Percentiles rank a stretch among this genome's conserved stretches.
phyloP scores from a whole-genome alignment of 37 sponge, comb jelly and placozoan genomes.

The Agelas oroides region DNA sequence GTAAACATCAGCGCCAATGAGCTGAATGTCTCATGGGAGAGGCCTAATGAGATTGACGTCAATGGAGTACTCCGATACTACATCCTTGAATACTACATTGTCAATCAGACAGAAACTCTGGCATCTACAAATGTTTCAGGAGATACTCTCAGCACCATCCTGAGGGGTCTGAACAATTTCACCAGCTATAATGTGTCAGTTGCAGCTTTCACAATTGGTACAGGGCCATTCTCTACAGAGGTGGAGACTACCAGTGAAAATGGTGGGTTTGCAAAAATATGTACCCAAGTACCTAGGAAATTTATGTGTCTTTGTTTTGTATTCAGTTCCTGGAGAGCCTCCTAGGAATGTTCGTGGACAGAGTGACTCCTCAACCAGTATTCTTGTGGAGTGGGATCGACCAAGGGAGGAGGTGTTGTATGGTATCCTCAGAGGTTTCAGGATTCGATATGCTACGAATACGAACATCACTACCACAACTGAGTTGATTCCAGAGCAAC shows the following conservation, averaged over 20 bases:
- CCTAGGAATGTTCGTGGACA: neutral
- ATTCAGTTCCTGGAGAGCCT: slow-evolving; percentile 29
- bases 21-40: slow-evolving; percentile 30
- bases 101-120: too few species aligned
- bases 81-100: slow-evolving; percentile 13
- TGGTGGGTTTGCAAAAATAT: neutral
- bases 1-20: neutral
- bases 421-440: slow-evolving; percentile 22
- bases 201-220: slow-evolving; percentile 9
- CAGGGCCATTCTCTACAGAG: neutral
- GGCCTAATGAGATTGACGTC: slow-evolving; percentile 13
- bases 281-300: neutral
- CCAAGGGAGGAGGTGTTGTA: neutral
- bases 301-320: neutral
- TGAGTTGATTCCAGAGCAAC: neutral
- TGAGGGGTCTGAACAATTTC: slow-evolving; percentile 27
- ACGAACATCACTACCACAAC: too few species aligned
- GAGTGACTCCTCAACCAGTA: too few species aligned
- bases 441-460: slow-evolving; percentile 8
- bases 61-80: slow-evolving; percentile 38
- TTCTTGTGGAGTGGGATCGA: neutral
- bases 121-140: neutral
- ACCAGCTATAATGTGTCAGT: slow-evolving; percentile 48
- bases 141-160: neutral
- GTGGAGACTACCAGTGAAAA: slow-evolving; percentile 17